Percentiles rank a stretch among this genome's conserved stretches.
Evolutionary conservation across 2,888 invertebrate genomes (phyloP).

Genomic region (Hypomecis punctinalis): DNA sequence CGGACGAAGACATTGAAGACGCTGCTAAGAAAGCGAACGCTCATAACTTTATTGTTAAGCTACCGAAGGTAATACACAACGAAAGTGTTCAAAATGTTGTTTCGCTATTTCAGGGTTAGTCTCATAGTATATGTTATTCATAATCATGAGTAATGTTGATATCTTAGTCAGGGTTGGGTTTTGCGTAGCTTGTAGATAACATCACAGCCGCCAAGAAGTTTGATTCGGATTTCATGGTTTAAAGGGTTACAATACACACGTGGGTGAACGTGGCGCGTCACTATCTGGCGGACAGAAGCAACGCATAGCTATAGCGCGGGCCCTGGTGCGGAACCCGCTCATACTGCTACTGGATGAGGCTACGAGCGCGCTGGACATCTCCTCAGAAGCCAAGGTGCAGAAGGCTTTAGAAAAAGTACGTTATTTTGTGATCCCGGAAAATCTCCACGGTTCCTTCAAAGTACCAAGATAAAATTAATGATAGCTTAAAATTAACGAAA

Average conservation of each 20-base stretch:
- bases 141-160: too few relatives aligned
- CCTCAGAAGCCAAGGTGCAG: slow-evolving; percentile 83
- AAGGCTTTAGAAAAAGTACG: slow-evolving; percentile 54
- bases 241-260: slow-evolving; percentile 88
- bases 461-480: too few relatives aligned
- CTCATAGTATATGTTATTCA: too few relatives aligned
- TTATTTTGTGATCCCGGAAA: not conserved
- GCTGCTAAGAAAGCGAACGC: slow-evolving; percentile 91
- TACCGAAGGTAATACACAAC: slow-evolving; percentile 84
- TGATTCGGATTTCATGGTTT: too few relatives aligned
- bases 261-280: slow-evolving; percentile 79
- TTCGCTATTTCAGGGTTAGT: too few relatives aligned
- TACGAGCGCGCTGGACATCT: slow-evolving; percentile 86
- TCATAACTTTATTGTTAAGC: slow-evolving; percentile 89
- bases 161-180: too few relatives aligned
- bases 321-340: slow-evolving; percentile 85
- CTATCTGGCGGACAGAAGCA: slow-evolving; percentile 90
- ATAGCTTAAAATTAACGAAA: too few relatives aligned
- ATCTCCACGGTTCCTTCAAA: too few relatives aligned
- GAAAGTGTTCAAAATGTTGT: not conserved
- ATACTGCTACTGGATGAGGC: slow-evolving; percentile 87
- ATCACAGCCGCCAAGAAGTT: too few relatives aligned
- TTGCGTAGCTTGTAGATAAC: too few relatives aligned
- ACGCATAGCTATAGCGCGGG: slow-evolving; percentile 88
- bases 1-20: slow-evolving; percentile 87